A percentile compares a stretch with the other conserved stretches of the same genome.
These are phyloP conservation scores for Ariolimax columbianus DNA, from an alignment of 2,888 invertebrate species.

Conservation along the genomic window DNA sequence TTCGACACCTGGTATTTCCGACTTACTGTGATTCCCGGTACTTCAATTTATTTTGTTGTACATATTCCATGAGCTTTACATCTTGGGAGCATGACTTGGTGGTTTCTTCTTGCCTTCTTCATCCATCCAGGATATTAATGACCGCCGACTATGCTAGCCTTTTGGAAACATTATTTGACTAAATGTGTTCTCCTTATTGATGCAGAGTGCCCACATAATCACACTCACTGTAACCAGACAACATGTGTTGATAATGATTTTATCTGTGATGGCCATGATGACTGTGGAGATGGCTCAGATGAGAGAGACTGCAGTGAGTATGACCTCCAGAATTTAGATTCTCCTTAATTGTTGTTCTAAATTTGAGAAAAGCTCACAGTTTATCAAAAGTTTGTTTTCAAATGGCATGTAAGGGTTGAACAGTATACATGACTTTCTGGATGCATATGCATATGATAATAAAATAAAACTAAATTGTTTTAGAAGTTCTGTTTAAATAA, in stretches of 20 bases:
- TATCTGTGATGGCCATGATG: conserved; percentile 64
- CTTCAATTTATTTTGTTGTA: too few relatives aligned
- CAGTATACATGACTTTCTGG: neutral
- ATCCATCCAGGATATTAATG: too few relatives aligned
- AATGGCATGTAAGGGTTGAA: neutral
- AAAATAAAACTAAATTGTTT: too few relatives aligned
- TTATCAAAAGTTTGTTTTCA: neutral
- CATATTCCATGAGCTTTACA: too few relatives aligned
- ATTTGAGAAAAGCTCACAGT: neutral
- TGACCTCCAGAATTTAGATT: neutral
- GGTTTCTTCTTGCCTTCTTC: too few relatives aligned
- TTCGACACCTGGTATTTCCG: too few relatives aligned
- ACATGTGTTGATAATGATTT: conserved; percentile 57
- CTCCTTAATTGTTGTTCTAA: neutral
- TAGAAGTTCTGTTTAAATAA: too few relatives aligned
- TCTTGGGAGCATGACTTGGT: too few relatives aligned
- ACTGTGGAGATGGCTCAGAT: conserved; percentile 67
- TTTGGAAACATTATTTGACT: neutral
- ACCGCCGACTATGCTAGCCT: too few relatives aligned
- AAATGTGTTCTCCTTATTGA: neutral
- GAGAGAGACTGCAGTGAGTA: conserved; percentile 65
- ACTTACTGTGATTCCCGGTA: too few relatives aligned
- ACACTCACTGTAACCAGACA: conserved; percentile 53
- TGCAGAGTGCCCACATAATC: conserved; percentile 53
- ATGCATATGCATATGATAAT: too few relatives aligned